Base-by-base conservation (phyloP, 2,888 invertebrate species). In the Atrina japonica region DNA sequence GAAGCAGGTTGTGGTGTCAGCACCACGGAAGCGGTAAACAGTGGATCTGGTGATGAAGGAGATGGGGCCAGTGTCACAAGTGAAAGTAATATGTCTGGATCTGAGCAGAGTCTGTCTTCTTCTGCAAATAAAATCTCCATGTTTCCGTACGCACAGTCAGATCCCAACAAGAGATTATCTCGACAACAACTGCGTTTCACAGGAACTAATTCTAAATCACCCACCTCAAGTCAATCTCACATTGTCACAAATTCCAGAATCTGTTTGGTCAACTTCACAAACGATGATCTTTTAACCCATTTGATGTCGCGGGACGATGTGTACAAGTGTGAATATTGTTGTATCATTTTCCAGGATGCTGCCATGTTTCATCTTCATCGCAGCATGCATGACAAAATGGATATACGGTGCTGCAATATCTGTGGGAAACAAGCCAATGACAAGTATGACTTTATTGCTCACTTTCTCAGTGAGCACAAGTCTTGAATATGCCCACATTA, bases 351-450 rank as follows among this genome's bases (percentile, higher is more conserved):
- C 61, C 80, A 81, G 18, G 83, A 83, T 70, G 78, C 80, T 0
- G 83, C 83, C 41, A 82, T 83, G 83, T 83, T 82, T 61, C 82
- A 83, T 65, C 70, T 83, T 29, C 83, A 83, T 53, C 76, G 81
- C 25, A 81, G 82, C 60, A 82, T 83, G 83, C 83, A 83, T 55
- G 83, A 83, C 64, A 83, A 83, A 66, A 81, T 81, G 81, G 83
- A 83, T 63, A 73, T 79, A 9, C 75, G 83, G 9, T 82, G 83
- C 59, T 83, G 83, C 56, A 83, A 83, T 59, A 56, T 79, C 25
- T 83, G 83, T 70, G 83, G 83, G 1, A 81, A 80, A 52, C 72
- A 78, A 50, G 70, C 78, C 41, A 61, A 70, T 30, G 83, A 83
- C 66, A 80, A 80, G 52, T 81, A 82, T 64, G 83, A 83, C 61